Conservation (phyloP, 2,888 invertebrate genomes). For the Meiosimyza decipiens region DNA sequence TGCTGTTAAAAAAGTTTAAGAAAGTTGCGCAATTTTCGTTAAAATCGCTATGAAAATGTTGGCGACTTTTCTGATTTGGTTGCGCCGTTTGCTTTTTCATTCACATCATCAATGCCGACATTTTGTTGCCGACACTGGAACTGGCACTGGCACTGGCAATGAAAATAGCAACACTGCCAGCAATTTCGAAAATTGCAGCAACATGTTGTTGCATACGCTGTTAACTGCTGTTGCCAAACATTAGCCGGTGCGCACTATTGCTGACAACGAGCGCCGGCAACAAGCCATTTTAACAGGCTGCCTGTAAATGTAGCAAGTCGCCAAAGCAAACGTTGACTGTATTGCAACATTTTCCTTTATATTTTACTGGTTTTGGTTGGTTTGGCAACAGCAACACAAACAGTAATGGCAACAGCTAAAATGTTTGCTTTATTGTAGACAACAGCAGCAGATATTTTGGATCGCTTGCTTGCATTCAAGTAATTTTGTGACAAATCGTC, state of each 20-base stretch:
- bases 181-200: neutral
- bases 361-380: too few species aligned
- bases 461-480: too few species aligned
- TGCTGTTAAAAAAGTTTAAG: conserved; percentile 35
- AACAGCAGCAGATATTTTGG: too few species aligned
- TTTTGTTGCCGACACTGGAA: neutral
- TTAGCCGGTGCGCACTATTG: conserved; percentile 4
- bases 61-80: conserved; percentile 5
- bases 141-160: neutral
- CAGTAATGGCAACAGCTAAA: too few species aligned
- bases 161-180: neutral
- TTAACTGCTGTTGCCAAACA: conserved; percentile 22
- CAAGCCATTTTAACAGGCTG: conserved; percentile 33
- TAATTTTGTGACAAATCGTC: conserved; percentile 7
- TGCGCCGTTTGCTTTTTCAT: neutral
- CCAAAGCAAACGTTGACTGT: neutral
- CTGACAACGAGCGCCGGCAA: conserved; percentile 38
- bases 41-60: conserved; percentile 22
- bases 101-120: neutral
- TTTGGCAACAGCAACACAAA: too few species aligned
- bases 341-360: too few species aligned
- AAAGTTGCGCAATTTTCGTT: conserved; percentile 40
- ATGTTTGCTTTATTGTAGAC: too few species aligned
- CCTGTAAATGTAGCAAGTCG: neutral
- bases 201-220: conserved; percentile 2